Evolutionary conservation across 2,888 invertebrate genomes (phyloP), one percentile per base, ranked within the genome.

Genomic region (Sarcophaga carnaria): DNA sequence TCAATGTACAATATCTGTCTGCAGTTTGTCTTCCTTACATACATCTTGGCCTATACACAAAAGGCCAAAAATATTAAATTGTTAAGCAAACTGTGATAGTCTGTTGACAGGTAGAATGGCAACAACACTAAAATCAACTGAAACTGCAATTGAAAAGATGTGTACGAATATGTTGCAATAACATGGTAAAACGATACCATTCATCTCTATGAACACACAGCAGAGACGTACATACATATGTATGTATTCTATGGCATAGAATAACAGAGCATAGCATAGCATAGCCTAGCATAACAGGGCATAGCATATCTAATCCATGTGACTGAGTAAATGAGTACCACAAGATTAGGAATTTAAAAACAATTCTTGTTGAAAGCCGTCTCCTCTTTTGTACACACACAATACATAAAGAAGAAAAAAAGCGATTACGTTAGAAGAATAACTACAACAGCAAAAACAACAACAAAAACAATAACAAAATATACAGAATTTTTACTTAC

Each of bases 41-140:
- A 54, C 64, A 59, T 64, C 45, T 60, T 54, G 54, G 54, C 67
- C 22, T 59, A 66, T 25, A 74, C 67, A 54, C 63, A 59, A 77
- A 70, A 82, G 82, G 82, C 72, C 60, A 78, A 78, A 83, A 77
- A 72, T 72, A 71, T 59, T 67, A 74, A 77, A 71, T 37, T 72
- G 60, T 76, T 71, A 77, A 82, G 63, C 71, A 71, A 71, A 66
- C 77, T 60, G 54, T 54, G 54, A 54, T 54, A 54, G 59, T 78
- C 49, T 74, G 83, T 83, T 72, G 83, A 78, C 83, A 83, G 77
- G 67, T 74, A 78, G 66, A 83, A 67, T 72, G 62, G 62, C 71
- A 66, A 66, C 47, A 66, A 54, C 5, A 10, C 25, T 17, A 14
- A 71, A 17, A 54, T 25, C 3, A 67, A 76, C 62, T 74, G 79